phyloP scores from a whole-genome alignment of 2,888 invertebrate genomes.

The Pasiphila rectangulata region DNA sequence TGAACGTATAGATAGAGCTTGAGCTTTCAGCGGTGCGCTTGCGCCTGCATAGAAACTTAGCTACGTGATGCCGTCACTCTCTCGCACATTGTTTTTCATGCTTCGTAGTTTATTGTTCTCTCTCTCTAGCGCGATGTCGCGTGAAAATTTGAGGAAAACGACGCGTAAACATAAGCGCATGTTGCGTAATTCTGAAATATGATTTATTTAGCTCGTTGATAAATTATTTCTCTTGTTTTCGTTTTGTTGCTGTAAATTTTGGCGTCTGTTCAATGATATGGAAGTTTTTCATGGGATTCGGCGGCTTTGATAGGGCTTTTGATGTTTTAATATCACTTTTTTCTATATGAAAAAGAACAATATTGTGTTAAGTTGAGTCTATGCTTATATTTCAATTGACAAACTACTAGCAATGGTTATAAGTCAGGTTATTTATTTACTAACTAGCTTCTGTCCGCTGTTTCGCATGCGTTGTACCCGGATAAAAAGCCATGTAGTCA shows the following conservation, averaged over 20 bases:
- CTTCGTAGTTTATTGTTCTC: constrained; percentile 42
- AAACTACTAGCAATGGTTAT: too few species aligned
- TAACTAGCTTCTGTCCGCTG: too few species aligned
- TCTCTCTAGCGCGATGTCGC: constrained; percentile 39
- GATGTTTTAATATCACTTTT: constrained; percentile 27
- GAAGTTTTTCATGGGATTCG: constrained; percentile 28
- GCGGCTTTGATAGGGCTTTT: constrained; percentile 28
- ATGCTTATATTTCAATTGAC: too few species aligned
- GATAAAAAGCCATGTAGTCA: too few species aligned
- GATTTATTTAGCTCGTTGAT: constrained; percentile 70
- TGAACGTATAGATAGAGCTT: constrained; percentile 51
- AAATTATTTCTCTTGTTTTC: constrained; percentile 63
- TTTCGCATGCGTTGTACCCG: too few species aligned
- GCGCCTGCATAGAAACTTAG: constrained; percentile 45
- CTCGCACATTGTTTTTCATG: constrained; percentile 23
- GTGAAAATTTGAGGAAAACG: constrained; percentile 68
- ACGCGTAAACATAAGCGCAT: constrained; percentile 41
- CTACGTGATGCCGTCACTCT: constrained; percentile 45
- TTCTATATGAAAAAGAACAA: constrained; percentile 9
- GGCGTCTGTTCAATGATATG: constrained; percentile 55
- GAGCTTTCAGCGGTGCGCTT: constrained; percentile 73
- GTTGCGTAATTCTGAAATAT: constrained; percentile 66
- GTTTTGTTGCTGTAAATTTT: constrained; percentile 60
- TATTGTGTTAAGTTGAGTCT: not conserved
- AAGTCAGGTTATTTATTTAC: too few species aligned